phyloP scores from a whole-genome alignment of 1,140 invertebrate species.

The Anoplophora glabripennis region DNA sequence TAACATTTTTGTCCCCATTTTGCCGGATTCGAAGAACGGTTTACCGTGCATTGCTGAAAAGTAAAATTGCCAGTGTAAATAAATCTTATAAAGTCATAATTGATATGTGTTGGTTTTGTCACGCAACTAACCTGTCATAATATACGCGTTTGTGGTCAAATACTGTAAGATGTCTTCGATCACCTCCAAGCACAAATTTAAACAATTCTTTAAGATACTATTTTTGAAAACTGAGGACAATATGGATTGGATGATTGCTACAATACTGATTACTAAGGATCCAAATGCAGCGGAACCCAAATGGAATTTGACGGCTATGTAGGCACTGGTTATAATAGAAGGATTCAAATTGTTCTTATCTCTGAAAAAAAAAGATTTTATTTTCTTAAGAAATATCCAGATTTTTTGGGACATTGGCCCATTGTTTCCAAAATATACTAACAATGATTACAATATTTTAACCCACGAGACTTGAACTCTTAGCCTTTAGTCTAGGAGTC shows the following conservation, averaged over 20 bases:
- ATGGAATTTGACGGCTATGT: conserved; percentile 65
- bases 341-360: conserved; percentile 61
- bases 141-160: conserved; percentile 74
- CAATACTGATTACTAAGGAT: conserved; percentile 68
- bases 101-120: conserved; percentile 20
- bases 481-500: too few relatives aligned
- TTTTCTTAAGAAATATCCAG: too few relatives aligned
- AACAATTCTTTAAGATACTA: conserved; percentile 11
- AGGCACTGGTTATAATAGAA: conserved; percentile 58
- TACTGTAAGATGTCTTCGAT: conserved; percentile 72
- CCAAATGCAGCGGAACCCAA: conserved; percentile 76
- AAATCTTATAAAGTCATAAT: neutral
- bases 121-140: conserved; percentile 63
- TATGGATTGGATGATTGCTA: conserved; percentile 64
- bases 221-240: conserved; percentile 37
- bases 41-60: conserved; percentile 68
- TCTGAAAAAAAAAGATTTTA: conserved; percentile 50
- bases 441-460: too few relatives aligned
- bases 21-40: conserved; percentile 65
- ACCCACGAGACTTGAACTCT: too few relatives aligned
- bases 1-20: conserved; percentile 60
- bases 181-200: conserved; percentile 65
- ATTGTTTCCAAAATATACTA: too few relatives aligned
- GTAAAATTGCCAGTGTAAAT: neutral
- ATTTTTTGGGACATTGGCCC: too few relatives aligned